Conservation (phyloP, 2,797 vertebrate genomes). For the Stomatorhinus walkeri region DNA sequence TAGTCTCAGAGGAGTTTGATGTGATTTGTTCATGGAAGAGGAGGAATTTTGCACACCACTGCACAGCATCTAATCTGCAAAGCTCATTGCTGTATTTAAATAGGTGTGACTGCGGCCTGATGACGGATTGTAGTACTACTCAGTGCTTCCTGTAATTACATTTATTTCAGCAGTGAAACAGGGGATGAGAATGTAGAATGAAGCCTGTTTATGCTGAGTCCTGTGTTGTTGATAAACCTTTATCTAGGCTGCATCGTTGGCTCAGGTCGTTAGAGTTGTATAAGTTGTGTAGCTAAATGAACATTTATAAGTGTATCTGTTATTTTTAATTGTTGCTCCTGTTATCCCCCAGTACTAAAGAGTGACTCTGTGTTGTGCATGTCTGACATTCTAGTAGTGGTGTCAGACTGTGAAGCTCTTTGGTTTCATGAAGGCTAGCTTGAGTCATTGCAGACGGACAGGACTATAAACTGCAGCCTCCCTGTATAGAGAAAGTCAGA, state of each 20-base stretch:
- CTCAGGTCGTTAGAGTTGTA: background rate
- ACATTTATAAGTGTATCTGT: background rate
- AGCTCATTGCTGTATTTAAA: background rate
- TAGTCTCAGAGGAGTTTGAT: background rate
- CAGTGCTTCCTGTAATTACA: background rate
- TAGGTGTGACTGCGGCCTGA: background rate
- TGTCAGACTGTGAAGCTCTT: background rate
- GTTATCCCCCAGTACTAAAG: background rate
- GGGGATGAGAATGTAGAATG: background rate
- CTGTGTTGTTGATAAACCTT: background rate
- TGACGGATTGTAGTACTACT: background rate
- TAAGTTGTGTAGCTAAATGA: background rate
- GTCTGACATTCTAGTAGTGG: background rate
- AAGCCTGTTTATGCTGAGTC: background rate
- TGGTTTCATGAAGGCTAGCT: background rate
- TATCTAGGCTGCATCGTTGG: background rate
- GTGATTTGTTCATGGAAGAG: constrained; percentile 6
- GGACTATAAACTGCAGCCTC: background rate
- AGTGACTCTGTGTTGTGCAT: background rate
- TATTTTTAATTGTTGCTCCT: background rate
- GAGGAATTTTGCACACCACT: constrained; percentile 4
- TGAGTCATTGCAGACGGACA: background rate
- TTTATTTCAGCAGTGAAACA: background rate
- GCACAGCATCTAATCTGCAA: constrained; percentile 6
- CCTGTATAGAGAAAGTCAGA: background rate